Conservation (phyloP, 92 coral and sea anemone species). For the Zoanthus solanderi region DNA sequence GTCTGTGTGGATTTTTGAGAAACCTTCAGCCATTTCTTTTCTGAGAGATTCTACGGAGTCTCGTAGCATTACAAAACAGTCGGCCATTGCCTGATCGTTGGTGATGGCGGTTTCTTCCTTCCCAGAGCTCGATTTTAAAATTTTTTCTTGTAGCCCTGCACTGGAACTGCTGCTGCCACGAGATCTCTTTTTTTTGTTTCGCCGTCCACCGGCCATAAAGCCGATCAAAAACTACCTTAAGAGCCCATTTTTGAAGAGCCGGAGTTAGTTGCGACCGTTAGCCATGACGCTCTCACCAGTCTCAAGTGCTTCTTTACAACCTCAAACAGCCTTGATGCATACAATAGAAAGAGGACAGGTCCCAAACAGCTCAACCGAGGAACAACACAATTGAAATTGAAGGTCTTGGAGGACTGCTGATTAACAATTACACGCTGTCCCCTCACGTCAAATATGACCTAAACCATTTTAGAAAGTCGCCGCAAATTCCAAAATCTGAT, state of each 20-base stretch:
- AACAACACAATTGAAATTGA: too few relatives aligned
- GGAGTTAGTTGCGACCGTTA: not conserved
- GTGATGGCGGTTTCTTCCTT: not conserved
- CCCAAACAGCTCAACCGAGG: too few relatives aligned
- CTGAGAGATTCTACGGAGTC: too few relatives aligned
- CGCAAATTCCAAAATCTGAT: too few relatives aligned
- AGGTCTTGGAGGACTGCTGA: too few relatives aligned
- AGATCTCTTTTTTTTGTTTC: too few relatives aligned
- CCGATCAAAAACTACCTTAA: not conserved
- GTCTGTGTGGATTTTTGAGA: not conserved
- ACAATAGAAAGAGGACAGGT: too few relatives aligned
- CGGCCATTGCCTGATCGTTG: not conserved
- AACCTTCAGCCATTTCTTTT: not conserved
- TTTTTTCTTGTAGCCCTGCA: not conserved
- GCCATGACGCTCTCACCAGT: not conserved
- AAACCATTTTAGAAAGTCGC: too few relatives aligned
- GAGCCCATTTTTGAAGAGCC: not conserved
- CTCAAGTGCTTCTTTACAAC: too few relatives aligned
- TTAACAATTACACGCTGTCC: too few relatives aligned
- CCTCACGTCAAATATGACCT: too few relatives aligned
- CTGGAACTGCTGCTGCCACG: not conserved
- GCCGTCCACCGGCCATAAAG: not conserved
- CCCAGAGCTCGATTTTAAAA: not conserved
- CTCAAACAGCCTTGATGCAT: too few relatives aligned
- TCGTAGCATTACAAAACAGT: not conserved